phyloP scores from a whole-genome alignment of 2,888 invertebrate genomes.

The Nebria brevicollis region DNA sequence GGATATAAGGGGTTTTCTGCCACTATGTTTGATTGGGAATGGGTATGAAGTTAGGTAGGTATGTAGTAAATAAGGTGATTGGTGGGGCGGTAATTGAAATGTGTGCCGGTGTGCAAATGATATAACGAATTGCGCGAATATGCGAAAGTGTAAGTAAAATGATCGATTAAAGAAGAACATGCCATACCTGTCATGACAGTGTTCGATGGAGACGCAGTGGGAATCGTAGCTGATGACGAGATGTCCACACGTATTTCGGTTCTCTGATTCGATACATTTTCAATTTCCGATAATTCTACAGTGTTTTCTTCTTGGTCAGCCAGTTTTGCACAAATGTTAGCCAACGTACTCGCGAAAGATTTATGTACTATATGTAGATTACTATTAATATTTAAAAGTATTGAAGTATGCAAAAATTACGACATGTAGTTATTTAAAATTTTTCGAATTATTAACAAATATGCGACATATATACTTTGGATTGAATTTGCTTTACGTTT shows the following conservation, averaged over 20 bases:
- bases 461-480: neutral
- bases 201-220: constrained; percentile 57
- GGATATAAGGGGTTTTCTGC: too few relatives aligned
- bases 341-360: neutral
- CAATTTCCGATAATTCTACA: constrained; percentile 62
- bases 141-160: neutral
- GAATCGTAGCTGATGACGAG: constrained; percentile 51
- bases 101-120: too few relatives aligned
- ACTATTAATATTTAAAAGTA: neutral
- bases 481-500: neutral
- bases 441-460: neutral
- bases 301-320: constrained; percentile 60
- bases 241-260: constrained; percentile 50
- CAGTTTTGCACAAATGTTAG: constrained; percentile 55
- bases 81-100: too few relatives aligned
- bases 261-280: constrained; percentile 52
- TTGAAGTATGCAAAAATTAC: neutral
- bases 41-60: too few relatives aligned
- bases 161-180: constrained; percentile 1
- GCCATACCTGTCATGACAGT: constrained; percentile 63
- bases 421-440: neutral
- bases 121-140: too few relatives aligned
- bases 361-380: neutral
- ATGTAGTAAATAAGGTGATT: too few relatives aligned
- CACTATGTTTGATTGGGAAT: too few relatives aligned